Percentiles rank a stretch among this genome's conserved stretches.
Evolutionary conservation across 2,113 vertebrate genomes (phyloP).

Genomic region (Apistogramma diplotaenia): DNA sequence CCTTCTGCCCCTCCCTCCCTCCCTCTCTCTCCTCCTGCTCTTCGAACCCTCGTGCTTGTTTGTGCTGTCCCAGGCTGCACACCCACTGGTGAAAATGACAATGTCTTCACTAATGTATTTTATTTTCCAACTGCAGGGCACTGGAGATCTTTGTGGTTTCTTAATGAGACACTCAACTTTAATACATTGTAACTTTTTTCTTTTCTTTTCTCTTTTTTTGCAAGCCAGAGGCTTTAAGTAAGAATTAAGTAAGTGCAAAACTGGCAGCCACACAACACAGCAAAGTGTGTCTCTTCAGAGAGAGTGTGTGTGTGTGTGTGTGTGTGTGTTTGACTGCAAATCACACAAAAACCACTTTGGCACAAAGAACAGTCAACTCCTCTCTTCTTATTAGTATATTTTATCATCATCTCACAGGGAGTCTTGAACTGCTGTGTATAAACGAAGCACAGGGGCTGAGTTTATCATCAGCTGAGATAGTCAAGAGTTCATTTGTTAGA

Average conservation of each 20-base stretch:
- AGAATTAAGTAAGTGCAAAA: slow-evolving; percentile 65
- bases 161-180: not conserved
- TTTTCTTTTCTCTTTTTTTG: not conserved
- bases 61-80: not conserved
- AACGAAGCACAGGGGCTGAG: not conserved
- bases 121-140: not conserved
- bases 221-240: slow-evolving; percentile 24
- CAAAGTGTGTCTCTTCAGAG: slow-evolving; percentile 52
- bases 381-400: slow-evolving; percentile 8
- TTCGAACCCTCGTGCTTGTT: not conserved
- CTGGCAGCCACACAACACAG: slow-evolving; percentile 60
- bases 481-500: not conserved
- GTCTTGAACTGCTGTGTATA: slow-evolving; percentile 1
- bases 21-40: not conserved
- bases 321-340: slow-evolving; percentile 14
- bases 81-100: not conserved
- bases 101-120: not conserved
- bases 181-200: not conserved
- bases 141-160: not conserved
- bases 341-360: slow-evolving; percentile 17
- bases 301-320: slow-evolving; percentile 42
- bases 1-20: not conserved
- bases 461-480: not conserved
- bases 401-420: slow-evolving; percentile 2
- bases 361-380: not conserved